Percentiles rank a stretch among this genome's conserved stretches.
These are phyloP conservation scores for Vanessa tameamea DNA, from an alignment of 1,140 invertebrate species.

Conservation along the genomic window DNA sequence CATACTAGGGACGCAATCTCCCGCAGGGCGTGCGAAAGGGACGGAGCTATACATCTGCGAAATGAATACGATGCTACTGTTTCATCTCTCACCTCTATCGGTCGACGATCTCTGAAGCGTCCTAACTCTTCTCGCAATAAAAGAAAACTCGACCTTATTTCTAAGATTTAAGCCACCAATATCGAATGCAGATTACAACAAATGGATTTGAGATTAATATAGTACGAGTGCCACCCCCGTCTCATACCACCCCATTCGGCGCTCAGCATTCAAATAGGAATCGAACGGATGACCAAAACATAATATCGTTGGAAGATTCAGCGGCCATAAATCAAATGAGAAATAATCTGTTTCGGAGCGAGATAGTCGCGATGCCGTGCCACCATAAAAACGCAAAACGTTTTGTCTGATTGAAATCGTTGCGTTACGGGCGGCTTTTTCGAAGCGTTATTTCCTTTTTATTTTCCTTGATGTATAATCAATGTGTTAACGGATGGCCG, in stretches of 20 bases:
- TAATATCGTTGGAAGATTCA: conserved; percentile 80
- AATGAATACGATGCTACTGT: conserved; percentile 79
- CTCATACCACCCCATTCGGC: conserved; percentile 75
- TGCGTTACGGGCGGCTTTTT: conserved; percentile 66
- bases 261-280: conserved; percentile 80
- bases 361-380: conserved; percentile 71
- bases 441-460: conserved; percentile 74
- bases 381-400: conserved; percentile 79
- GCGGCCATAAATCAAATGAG: conserved; percentile 80
- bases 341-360: conserved; percentile 79
- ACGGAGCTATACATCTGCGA: conserved; percentile 67
- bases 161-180: conserved; percentile 52
- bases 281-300: conserved; percentile 81
- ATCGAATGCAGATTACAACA: conserved; percentile 73
- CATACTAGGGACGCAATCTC: conserved; percentile 76
- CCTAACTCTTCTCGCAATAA: conserved; percentile 71
- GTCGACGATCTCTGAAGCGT: conserved; percentile 72
- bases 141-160: conserved; percentile 68
- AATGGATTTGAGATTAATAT: conserved; percentile 81
- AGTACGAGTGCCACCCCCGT: conserved; percentile 75
- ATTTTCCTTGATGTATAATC: conserved; percentile 80
- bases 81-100: conserved; percentile 81
- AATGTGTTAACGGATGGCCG: conserved; percentile 79
- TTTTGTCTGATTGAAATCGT: conserved; percentile 80
- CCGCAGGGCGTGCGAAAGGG: conserved; percentile 69